phyloP scores from a whole-genome alignment of 2,113 vertebrate species.

The Grammomys dolichurus region DNA sequence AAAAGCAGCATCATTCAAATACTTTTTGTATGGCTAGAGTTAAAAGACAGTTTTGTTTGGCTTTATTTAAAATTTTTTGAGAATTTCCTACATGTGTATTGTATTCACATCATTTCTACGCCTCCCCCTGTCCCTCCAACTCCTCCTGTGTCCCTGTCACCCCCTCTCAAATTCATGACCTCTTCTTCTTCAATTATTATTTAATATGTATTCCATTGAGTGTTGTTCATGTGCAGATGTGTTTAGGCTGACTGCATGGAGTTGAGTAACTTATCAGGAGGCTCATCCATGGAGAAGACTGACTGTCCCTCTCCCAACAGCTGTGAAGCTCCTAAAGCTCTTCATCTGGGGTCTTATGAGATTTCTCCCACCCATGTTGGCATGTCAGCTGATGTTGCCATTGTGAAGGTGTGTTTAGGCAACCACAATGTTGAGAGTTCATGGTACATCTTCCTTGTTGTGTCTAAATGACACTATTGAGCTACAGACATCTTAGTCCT shows the following conservation, averaged over 20 bases:
- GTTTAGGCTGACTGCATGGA: neutral
- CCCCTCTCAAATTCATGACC: neutral
- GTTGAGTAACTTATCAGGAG: neutral
- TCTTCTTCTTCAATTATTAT: neutral
- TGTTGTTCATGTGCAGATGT: neutral
- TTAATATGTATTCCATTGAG: neutral
- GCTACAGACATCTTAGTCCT: neutral
- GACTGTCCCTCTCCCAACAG: neutral
- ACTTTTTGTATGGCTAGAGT: neutral
- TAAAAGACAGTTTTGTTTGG: constrained; percentile 7
- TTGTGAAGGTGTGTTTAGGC: neutral
- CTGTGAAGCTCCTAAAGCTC: neutral
- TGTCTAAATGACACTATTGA: neutral
- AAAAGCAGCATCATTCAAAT: neutral
- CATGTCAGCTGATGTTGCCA: neutral
- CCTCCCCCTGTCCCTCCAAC: neutral
- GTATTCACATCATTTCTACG: neutral
- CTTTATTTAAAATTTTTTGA: neutral
- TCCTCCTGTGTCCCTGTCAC: neutral
- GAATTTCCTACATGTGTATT: neutral
- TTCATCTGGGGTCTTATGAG: neutral
- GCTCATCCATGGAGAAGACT: neutral
- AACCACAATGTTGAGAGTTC: neutral
- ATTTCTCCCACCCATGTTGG: neutral
- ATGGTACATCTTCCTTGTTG: neutral